phyloP scores from a whole-genome alignment of 2,888 invertebrate species.

The Lymantria dispar region DNA sequence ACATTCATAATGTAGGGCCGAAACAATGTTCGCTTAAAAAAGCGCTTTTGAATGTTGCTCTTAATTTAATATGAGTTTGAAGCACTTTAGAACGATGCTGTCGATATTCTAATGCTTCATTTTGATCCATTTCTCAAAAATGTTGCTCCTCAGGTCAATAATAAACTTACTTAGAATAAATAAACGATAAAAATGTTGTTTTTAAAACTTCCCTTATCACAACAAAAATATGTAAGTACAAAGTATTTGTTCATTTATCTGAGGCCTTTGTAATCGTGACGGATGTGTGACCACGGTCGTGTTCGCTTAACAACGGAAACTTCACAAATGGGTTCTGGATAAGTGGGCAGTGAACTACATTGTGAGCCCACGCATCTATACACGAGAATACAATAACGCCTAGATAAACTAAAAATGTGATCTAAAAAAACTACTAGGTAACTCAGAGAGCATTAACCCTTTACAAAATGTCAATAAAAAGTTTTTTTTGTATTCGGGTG shows the following conservation, averaged over 20 bases:
- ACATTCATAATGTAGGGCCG: too few relatives aligned
- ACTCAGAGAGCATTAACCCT: too few relatives aligned
- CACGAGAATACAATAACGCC: neutral
- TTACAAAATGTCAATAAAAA: too few relatives aligned
- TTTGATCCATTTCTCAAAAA: too few relatives aligned
- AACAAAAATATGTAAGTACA: conserved; percentile 20
- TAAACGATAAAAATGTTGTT: conserved; percentile 2
- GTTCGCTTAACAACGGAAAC: conserved; percentile 54
- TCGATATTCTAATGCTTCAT: too few relatives aligned
- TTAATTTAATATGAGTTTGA: too few relatives aligned
- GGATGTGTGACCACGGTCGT: conserved; percentile 60
- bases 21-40: too few relatives aligned
- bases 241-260: conserved; percentile 25
- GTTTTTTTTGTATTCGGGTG: too few relatives aligned
- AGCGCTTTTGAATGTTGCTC: too few relatives aligned
- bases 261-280: conserved; percentile 44
- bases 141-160: too few relatives aligned
- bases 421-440: neutral
- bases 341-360: conserved; percentile 68
- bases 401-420: neutral
- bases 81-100: too few relatives aligned
- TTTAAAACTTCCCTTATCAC: conserved; percentile 13
- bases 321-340: conserved; percentile 56
- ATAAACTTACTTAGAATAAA: neutral
- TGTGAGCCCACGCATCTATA: conserved; percentile 29